Base-by-base conservation (phyloP, 2,888 invertebrate species). In the Tillus elongatus region DNA sequence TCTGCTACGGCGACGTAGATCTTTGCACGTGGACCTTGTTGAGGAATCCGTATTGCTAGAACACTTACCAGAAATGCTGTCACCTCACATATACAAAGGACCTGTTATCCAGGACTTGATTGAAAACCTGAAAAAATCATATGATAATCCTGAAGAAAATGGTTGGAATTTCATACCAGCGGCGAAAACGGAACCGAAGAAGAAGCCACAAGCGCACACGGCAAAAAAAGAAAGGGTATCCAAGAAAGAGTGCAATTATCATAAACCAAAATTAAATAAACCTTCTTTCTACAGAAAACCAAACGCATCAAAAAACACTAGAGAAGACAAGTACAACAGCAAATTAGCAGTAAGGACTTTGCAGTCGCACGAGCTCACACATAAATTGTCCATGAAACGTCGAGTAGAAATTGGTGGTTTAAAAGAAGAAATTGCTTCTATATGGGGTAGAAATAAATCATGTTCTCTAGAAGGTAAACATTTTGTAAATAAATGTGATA, bases 101-200 rank as follows among this genome's bases (percentile, higher is more conserved):
- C 80, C 80, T 0, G 73, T 79, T 9, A 79, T 81, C 44, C 76
- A 77, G 15, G 80, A 81, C 49, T 68, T 81, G 41, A 74, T 81
- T 33, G 73, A 77, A 16, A 78, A 80, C 68, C 54, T 81, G 16
- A 75, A 79, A 51, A 73, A 73, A 10, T 71, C 54, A 2, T 40
- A 46, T 4, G 35, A 30, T 13, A 43, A 39, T 24, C 6, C 11
- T n/a, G 14, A 33, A 15, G 51, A 48, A 28, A 45, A 43, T 19
- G 52, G 53, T n/a, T 45, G 51, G 4, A 49, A 56, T 33, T 53
- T 53, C 24, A 45, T 47, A 8, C 46, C 45, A 39, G 35, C 48
- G 3, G 33, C 41, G 14, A 34, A 41, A 37, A 19, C 13, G 1
- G 38, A 38, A 27, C 6, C 14, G 4, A 41, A 45, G 43, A 46